phyloP scores from a whole-genome alignment of 2,113 vertebrate species.

The Oryzias woworae region DNA sequence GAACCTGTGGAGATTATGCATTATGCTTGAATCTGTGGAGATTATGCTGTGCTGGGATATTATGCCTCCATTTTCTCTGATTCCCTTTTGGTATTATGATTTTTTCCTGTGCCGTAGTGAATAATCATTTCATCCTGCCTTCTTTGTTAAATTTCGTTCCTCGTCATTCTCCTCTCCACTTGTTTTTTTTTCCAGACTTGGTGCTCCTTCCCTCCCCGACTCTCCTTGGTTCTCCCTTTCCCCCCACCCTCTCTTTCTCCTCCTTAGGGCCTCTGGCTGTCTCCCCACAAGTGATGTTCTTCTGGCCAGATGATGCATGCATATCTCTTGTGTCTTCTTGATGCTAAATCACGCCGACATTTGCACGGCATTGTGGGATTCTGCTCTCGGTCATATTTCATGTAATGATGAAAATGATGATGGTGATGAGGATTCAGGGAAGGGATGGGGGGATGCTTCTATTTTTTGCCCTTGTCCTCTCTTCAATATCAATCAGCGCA shows the following conservation, averaged over 20 bases:
- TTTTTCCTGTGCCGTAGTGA: slow-evolving; percentile 23
- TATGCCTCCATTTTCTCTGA: slow-evolving; percentile 72
- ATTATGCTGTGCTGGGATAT: slow-evolving; percentile 66
- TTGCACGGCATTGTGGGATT: slow-evolving; percentile 78
- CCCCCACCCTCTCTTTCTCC: slow-evolving; percentile 15
- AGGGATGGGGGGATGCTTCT: slow-evolving; percentile 46
- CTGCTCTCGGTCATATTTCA: slow-evolving; percentile 79
- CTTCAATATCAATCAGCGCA: slow-evolving; percentile 71
- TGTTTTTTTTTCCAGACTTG: slow-evolving; percentile 2
- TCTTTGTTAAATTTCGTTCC: slow-evolving; percentile 29
- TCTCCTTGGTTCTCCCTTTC: slow-evolving; percentile 12
- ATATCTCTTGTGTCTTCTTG: slow-evolving; percentile 80
- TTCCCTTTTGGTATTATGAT: slow-evolving; percentile 64
- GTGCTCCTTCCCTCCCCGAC: slow-evolving; percentile 27
- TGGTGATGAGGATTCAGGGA: slow-evolving; percentile 70
- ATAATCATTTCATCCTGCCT: slow-evolving; percentile 26
- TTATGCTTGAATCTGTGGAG: slow-evolving; percentile 64
- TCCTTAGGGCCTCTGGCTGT: slow-evolving; percentile 74
- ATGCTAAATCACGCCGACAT: slow-evolving; percentile 76
- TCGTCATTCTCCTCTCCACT: slow-evolving; percentile 18
- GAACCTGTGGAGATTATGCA: slow-evolving; percentile 74
- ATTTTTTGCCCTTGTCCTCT: slow-evolving; percentile 71
- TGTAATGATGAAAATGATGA: slow-evolving; percentile 80
- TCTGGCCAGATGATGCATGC: slow-evolving; percentile 80
- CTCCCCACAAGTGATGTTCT: slow-evolving; percentile 81